These are phyloP conservation scores for Neoaliturus tenellus DNA, from an alignment of 2,888 invertebrate species.

Conservation along the genomic window DNA sequence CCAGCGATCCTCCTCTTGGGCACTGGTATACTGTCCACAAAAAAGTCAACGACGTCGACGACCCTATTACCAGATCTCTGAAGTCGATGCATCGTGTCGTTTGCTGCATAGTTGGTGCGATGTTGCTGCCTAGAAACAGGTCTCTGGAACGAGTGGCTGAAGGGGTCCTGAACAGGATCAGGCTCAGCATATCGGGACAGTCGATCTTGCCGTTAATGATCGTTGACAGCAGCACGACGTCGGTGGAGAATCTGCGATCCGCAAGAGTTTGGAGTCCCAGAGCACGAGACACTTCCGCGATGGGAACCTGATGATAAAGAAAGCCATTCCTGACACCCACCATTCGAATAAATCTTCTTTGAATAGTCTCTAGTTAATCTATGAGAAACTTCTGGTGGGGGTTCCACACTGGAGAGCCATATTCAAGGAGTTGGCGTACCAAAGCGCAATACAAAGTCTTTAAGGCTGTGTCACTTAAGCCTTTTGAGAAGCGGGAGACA, in stretches of 20 bases:
- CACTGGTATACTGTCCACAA: background rate
- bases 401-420: constrained; percentile 34
- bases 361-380: background rate
- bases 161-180: constrained; percentile 3
- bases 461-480: background rate
- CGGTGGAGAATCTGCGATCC: background rate
- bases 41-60: background rate
- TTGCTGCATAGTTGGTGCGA: background rate
- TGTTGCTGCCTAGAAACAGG: constrained; percentile 10
- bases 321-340: background rate
- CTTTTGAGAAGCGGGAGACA: background rate
- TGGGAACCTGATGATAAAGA: background rate
- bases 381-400: constrained; percentile 5
- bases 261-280: background rate
- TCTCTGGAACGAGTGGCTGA: background rate
- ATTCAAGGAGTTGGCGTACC: constrained; percentile 23
- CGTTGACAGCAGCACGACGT: background rate
- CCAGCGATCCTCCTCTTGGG: too few relatives aligned
- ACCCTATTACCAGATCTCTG: background rate
- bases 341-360: background rate
- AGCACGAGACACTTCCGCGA: background rate
- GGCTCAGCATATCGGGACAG: background rate
- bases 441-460: constrained; percentile 35
- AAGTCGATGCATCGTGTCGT: background rate
- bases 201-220: background rate